A percentile compares a stretch with the other conserved stretches of the same genome.
These are phyloP conservation scores for Cheilosia pagana DNA, from an alignment of 2,888 invertebrate genomes.

Conservation along the genomic window DNA sequence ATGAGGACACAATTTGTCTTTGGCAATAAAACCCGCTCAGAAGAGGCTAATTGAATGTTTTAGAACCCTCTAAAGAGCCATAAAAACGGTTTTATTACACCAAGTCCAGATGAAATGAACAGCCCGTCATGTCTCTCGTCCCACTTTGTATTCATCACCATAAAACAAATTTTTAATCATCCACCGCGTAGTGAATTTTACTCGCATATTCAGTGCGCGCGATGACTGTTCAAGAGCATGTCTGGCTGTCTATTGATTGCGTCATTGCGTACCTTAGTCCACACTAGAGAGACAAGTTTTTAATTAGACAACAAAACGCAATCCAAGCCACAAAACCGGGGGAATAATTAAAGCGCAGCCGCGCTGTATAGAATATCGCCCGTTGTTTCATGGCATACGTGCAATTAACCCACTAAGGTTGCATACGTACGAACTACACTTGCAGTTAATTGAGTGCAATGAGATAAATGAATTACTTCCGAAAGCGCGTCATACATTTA, in stretches of 20 bases:
- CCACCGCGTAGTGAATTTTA: not conserved
- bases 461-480: conserved; percentile 69
- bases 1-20: not conserved
- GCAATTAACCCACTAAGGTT: conserved; percentile 62
- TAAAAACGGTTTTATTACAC: conserved; percentile 26
- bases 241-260: conserved; percentile 4
- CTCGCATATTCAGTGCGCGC: not conserved
- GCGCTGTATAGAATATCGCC: not conserved
- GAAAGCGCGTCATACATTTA: conserved; percentile 48
- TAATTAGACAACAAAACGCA: conserved; percentile 50
- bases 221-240: not conserved
- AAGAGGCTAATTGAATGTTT: conserved; percentile 21
- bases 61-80: conserved; percentile 7
- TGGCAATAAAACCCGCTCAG: conserved; percentile 3
- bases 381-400: conserved; percentile 17
- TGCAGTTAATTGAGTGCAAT: conserved; percentile 69
- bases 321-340: conserved; percentile 20
- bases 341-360: conserved; percentile 21
- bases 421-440: conserved; percentile 13
- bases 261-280: conserved; percentile 39
- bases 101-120: not conserved
- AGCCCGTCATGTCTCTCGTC: not conserved
- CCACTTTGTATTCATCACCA: conserved; percentile 17
- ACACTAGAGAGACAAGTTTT: conserved; percentile 12
- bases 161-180: conserved; percentile 21